These are phyloP conservation scores for Tenthredo livida DNA, from an alignment of 2,888 invertebrate species.

Conservation along the genomic window DNA sequence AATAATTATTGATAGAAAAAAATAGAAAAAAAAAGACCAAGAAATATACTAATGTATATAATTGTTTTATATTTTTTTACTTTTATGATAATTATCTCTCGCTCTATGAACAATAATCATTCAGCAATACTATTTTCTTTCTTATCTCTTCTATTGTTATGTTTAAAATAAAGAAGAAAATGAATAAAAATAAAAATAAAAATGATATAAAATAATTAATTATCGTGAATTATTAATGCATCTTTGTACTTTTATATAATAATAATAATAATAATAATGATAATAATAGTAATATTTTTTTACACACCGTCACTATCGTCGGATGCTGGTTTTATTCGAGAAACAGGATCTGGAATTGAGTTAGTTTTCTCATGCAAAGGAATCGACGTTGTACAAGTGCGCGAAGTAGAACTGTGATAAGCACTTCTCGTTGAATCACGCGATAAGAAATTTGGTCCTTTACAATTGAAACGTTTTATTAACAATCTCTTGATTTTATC, in stretches of 20 bases:
- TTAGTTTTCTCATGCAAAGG: constrained; percentile 70
- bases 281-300: not conserved
- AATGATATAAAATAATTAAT: no score
- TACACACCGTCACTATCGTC: constrained; percentile 69
- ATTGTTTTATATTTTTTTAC: no score
- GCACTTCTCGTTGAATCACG: constrained; percentile 76
- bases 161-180: no score
- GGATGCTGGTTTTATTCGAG: constrained; percentile 53
- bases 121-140: no score
- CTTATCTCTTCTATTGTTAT: no score
- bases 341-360: constrained; percentile 4
- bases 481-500: constrained; percentile 83
- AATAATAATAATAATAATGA: not conserved
- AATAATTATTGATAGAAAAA: not conserved
- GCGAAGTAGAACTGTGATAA: constrained; percentile 70
- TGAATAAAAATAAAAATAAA: no score
- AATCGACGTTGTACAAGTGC: constrained; percentile 65
- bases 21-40: no score
- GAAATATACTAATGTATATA: no score
- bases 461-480: constrained; percentile 80
- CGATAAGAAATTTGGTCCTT: constrained; percentile 68
- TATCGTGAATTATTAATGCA: no score
- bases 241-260: not conserved
- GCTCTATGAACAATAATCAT: no score
- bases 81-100: not conserved